Conservation (phyloP, 2,888 invertebrate species). For the Ganaspis brasiliensis region DNA sequence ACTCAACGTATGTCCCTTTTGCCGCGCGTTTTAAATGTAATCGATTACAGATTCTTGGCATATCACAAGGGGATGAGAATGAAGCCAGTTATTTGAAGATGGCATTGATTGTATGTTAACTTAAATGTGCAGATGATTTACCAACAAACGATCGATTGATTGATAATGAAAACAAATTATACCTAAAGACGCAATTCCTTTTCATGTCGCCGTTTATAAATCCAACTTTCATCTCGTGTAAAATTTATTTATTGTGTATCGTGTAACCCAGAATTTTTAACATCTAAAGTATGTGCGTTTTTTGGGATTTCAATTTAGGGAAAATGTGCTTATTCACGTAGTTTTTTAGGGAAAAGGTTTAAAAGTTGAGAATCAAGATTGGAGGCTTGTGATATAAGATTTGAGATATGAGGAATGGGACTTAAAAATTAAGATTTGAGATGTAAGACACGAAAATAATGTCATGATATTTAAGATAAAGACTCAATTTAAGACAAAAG, state of each 20-base stretch:
- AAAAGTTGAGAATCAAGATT: no score
- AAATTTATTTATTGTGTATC: no score
- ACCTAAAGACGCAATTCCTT: conserved; percentile 3
- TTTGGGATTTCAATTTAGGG: no score
- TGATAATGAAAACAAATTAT: conserved; percentile 21
- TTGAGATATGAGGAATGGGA: no score
- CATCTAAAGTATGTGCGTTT: no score
- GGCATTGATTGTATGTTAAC: conserved; percentile 1
- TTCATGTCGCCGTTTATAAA: background rate
- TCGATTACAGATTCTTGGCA: conserved; percentile 15
- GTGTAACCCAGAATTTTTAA: background rate
- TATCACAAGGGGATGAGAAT: conserved; percentile 28
- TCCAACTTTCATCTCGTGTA: background rate
- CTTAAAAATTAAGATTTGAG: no score
- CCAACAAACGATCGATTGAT: background rate
- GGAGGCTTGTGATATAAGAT: no score
- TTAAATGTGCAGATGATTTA: background rate
- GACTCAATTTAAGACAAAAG: no score
- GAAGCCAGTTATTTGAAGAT: conserved; percentile 30
- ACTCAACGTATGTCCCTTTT: conserved; percentile 22
- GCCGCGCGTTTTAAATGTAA: conserved; percentile 21
- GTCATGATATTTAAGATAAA: no score
- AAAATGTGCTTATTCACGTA: no score
- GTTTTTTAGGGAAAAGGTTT: no score
- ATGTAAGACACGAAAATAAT: no score